phyloP scores from a whole-genome alignment of 2,797 vertebrate genomes.

The Bovichtus diacanthus region DNA sequence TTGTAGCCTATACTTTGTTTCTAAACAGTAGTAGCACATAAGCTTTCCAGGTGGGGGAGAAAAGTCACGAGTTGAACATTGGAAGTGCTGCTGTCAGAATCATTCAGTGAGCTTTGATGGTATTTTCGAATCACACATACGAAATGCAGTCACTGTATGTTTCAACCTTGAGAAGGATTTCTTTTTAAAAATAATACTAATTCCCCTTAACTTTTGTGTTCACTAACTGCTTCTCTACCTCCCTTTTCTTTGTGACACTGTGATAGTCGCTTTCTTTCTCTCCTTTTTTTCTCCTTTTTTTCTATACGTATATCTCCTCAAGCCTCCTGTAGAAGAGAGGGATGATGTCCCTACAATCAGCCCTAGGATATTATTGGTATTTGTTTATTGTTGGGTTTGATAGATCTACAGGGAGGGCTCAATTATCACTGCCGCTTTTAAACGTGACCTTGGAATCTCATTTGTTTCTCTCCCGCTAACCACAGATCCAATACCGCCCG shows the following conservation, averaged over 20 bases:
- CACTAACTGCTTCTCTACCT: neutral
- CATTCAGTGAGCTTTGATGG: constrained; percentile 1
- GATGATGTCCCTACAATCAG: constrained; percentile 61
- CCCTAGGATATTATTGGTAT: constrained; percentile 77
- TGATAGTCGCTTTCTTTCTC: constrained; percentile 15
- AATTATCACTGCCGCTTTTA: constrained; percentile 77
- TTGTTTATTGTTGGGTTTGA: constrained; percentile 85
- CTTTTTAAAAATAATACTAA: constrained; percentile 11
- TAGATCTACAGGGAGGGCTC: constrained; percentile 82
- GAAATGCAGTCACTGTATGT: constrained; percentile 3
- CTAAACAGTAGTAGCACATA: neutral
- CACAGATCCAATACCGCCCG: constrained; percentile 71
- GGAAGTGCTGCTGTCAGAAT: neutral
- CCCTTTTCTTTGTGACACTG: constrained; percentile 2
- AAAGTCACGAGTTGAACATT: neutral
- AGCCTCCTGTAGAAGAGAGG: constrained; percentile 35
- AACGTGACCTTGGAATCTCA: constrained; percentile 88
- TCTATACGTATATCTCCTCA: constrained; percentile 9
- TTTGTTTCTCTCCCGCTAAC: constrained; percentile 83
- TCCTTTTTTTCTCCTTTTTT: neutral
- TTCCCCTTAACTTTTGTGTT: constrained; percentile 29
- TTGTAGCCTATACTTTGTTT: neutral
- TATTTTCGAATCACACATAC: neutral
- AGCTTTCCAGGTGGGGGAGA: neutral
- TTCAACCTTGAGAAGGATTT: neutral